Base-by-base conservation (phyloP, 2,113 vertebrate species). In the Aix galericulata region DNA sequence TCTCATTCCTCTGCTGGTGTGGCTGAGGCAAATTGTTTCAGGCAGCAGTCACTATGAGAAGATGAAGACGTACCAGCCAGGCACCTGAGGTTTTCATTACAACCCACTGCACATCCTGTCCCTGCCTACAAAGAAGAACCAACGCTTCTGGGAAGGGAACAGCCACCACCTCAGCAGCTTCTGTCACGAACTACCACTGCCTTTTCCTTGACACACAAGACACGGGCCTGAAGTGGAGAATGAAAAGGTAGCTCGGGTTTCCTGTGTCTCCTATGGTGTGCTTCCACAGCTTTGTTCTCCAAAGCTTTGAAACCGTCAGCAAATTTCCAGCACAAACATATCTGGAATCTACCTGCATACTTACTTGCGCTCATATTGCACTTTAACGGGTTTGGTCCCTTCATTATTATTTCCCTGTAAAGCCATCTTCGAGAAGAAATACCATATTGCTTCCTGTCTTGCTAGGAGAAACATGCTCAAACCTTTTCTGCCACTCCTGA, bases 101-200 rank as follows among this genome's bases (percentile, higher is more conserved):
- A 82, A 52, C 31, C 31, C 69, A 76, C 29, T 3, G 26, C 76
- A 68, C 23, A 52, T 56, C 26, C 78, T 75, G 42, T 53, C 53
- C 64, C n/a, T 0, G 0, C 46, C 67, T 66, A 52, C 9, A 9
- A 1, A 1, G 17, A 48, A 29, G 78, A 84, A 68, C 9, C 64
- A 32, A 15, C 3, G 26, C 66, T 52, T 44, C 8, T 9, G 26
- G 17, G 11, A 59, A 0, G 0, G 31, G 17, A 40, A 18, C 31
- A 77, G 22, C 0, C 0, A 62, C 40, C 46, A 77, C 73, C 31
- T 58, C n/a, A 81, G 75, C 31, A 83, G 60, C 55, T 48, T 62
- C 46, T 81, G n/a, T 18, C 68, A 50, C 55, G 66, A 22, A 40
- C 36, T 4, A 55, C 59, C 40, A 21, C 23, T 63, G 50, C 59